Evolutionary conservation across 2,113 vertebrate species (phyloP), one percentile per base, ranked within the genome.

Genomic region (Indicator indicator): DNA sequence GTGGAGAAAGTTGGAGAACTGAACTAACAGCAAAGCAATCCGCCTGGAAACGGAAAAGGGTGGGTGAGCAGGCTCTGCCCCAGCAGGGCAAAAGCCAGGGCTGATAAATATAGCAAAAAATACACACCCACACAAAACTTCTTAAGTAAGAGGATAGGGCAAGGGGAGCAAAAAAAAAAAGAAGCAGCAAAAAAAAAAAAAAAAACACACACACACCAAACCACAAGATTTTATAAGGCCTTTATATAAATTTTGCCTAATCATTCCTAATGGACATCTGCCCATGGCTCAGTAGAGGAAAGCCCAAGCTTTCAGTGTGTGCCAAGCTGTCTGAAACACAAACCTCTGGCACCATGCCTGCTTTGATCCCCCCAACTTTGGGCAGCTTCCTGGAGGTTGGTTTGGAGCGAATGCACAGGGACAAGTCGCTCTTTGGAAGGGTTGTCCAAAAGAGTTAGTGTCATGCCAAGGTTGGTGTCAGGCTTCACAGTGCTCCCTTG

Each of bases 1-100:
- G 1, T 74, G 91, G 89, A 93, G 91, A 95, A 97, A 97, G 90
- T 89, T 93, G 88, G 65, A 91, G 90, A 86, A 68, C 89, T 91
- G 88, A 93, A 97, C 93, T 95, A 97, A 93, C 93, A 95, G 91
- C 88, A 68, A 74, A 81, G 88, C 85, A 90, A 88, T 93, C 85
- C 54, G 91, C 89, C 95, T 95, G 95, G 94, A 95, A 97, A 97
- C 93, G 94, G 96, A 95, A 97, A 96, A 95, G 95, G 94, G 95
- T 84, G 96, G 91, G 96, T 78, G 84, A 88, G 79, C 26, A 52
- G 90, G 76, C 90, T 86, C 71, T 64, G 55, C 69, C n/a, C 15
- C 81, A 59, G 54, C 1, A 84, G 88, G 92, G 91, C 46, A 86
- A 82, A 91, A 90, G 86, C 88, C 72, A 87, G 56, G 54, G 16